Percentiles rank a stretch among this genome's conserved stretches.
Conservation (phyloP, 2,797 vertebrate species). For the Peromyscus attwateri region DNA sequence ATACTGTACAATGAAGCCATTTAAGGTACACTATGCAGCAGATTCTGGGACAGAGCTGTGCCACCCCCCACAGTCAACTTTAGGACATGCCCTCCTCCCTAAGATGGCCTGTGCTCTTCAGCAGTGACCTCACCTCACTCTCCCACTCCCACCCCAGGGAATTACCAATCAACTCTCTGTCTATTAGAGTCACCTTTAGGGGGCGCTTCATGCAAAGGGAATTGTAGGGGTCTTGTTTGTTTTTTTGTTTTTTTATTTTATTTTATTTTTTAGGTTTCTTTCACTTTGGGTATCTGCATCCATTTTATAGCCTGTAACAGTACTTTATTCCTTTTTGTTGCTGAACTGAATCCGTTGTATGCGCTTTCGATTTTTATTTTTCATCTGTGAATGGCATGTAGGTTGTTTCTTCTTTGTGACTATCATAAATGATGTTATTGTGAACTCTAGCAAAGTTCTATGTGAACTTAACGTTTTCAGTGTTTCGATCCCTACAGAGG, state of each 20-base stretch:
- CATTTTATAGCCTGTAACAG: not conserved
- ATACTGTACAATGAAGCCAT: not conserved
- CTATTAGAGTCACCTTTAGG: not conserved
- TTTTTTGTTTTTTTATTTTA: not conserved
- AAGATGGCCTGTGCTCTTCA: not conserved
- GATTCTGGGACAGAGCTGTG: not conserved
- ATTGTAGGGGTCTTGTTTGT: not conserved
- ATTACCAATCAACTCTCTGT: not conserved
- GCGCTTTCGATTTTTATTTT: not conserved
- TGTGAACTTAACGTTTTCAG: not conserved
- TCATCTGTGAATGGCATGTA: not conserved
- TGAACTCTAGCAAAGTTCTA: not conserved
- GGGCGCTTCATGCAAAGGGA: not conserved
- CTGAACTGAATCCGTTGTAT: not conserved
- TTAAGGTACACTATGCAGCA: not conserved
- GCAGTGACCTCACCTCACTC: not conserved
- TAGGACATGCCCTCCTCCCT: not conserved
- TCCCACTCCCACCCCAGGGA: not conserved
- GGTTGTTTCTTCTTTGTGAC: not conserved
- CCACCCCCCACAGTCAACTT: not conserved
- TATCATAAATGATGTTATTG: not conserved
- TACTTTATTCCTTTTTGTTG: not conserved
- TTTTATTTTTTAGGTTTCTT: not conserved
- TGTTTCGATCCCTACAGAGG: not conserved
- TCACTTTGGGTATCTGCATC: not conserved